phyloP scores from a whole-genome alignment of 2,797 vertebrate genomes.

The Ptychadena robeensis region DNA sequence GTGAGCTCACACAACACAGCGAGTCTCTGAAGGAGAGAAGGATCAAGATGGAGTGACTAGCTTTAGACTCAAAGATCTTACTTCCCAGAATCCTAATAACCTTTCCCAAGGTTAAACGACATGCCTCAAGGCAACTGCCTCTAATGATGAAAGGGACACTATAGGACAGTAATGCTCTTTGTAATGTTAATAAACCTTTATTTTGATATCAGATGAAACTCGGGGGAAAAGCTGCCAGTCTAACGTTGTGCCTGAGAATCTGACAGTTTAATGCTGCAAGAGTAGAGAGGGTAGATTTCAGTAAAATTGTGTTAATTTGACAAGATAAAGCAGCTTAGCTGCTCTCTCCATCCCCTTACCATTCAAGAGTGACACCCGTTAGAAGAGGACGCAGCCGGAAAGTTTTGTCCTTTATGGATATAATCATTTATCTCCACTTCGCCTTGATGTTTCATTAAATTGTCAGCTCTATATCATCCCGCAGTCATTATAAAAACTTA shows the following conservation, averaged over 20 bases:
- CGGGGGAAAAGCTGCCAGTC: constrained; percentile 75
- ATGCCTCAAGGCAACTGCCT: constrained; percentile 78
- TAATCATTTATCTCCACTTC: constrained; percentile 45
- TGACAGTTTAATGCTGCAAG: constrained; percentile 70
- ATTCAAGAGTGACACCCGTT: constrained; percentile 34
- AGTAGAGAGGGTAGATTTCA: constrained; percentile 64
- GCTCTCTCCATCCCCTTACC: constrained; percentile 23
- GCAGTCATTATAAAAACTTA: constrained; percentile 38
- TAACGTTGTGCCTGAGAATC: constrained; percentile 66
- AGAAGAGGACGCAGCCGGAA: constrained; percentile 38
- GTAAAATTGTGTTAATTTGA: constrained; percentile 70
- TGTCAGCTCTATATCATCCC: constrained; percentile 49
- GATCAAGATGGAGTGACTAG: constrained; percentile 67
- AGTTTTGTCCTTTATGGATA: constrained; percentile 47
- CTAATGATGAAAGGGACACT: constrained; percentile 79
- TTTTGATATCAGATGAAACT: constrained; percentile 77
- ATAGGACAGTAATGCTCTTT: constrained; percentile 78
- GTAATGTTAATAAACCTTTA: constrained; percentile 83
- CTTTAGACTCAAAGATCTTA: constrained; percentile 71
- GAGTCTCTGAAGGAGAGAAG: constrained; percentile 65
- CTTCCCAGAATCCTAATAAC: constrained; percentile 74
- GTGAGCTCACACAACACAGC: constrained; percentile 13
- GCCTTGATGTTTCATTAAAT: constrained; percentile 45
- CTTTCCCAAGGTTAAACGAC: constrained; percentile 82
- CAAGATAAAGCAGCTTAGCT: constrained; percentile 65